Evolutionary conservation across 2,888 invertebrate species (phyloP), one percentile per base, ranked within the genome.

Genomic region (Cephus pygmeus): DNA sequence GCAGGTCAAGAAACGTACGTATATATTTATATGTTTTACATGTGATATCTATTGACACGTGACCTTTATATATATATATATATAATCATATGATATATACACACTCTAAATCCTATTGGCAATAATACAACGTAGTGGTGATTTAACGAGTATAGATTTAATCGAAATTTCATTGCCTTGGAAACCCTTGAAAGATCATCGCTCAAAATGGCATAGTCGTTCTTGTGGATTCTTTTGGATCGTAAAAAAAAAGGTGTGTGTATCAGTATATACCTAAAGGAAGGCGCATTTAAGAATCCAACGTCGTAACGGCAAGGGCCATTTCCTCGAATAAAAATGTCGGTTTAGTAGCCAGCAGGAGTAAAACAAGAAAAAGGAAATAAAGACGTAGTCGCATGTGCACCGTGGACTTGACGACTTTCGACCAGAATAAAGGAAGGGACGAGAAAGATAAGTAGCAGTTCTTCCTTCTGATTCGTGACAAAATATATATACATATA

Each of bases 281-380:
- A 71, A 71, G 56, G 35, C n/a, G 73, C 79, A 74, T 79, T 79
- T 74, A 79, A 79, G 79, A 79, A 79, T 79, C 76, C 40, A 30
- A 34, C 74, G 74, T 34, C n/a, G 73, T 76, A 34, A 73, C 79
- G 73, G 71, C 79, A 74, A 77, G 75, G 76, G 73, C 76, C 76
- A 79, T 79, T 79, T 77, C 76, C 73, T 33, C 76, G 73, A 79
- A 79, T 79, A 79, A 79, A 79, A 73, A 56, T 56, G 56, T 23
- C 9, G 56, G 23, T 56, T 56, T 56, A 56, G 56, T 56, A 9
- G 56, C 56, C 56, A 9, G 56, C 23, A 23, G 23, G 56, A 56
- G 56, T 56, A 56, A 56, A 56, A 23, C 56, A 56, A 56, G 56
- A 56, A 56, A 56, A 56, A 56, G 23, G 9, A 56, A 23, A 56